Evolutionary conservation across 2,113 vertebrate species (phyloP).

Genomic region (Percopsis transmontana): DNA sequence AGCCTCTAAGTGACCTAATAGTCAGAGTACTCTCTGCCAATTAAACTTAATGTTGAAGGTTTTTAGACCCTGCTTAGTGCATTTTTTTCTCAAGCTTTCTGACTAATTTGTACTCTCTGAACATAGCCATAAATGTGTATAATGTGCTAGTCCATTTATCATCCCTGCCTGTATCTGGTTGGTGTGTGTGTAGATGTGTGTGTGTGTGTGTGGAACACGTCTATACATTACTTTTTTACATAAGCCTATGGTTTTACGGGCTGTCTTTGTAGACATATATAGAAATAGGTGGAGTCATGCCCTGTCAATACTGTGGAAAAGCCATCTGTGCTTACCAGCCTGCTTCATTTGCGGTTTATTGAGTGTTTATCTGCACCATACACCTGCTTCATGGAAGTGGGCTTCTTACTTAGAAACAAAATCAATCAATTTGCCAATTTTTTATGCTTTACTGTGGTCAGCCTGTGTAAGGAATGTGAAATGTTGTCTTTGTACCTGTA

Average conservation of each 20-base stretch:
- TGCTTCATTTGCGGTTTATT: constrained; percentile 35
- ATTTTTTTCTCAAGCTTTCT: constrained; percentile 47
- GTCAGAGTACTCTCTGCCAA: constrained; percentile 63
- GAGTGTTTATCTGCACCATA: constrained; percentile 43
- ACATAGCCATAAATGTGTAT: constrained; percentile 18
- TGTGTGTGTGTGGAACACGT: not conserved
- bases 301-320: constrained; percentile 61
- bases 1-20: constrained; percentile 30
- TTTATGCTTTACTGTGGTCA: constrained; percentile 4
- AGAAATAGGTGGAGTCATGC: constrained; percentile 51
- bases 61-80: constrained; percentile 49
- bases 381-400: constrained; percentile 17
- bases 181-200: constrained; percentile 2
- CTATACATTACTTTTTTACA: constrained; percentile 32
- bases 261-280: constrained; percentile 48
- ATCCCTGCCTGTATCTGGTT: constrained; percentile 3
- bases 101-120: constrained; percentile 30
- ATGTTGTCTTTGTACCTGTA: not conserved
- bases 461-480: not conserved
- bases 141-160: constrained; percentile 13
- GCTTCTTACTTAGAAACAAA: constrained; percentile 21
- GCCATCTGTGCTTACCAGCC: constrained; percentile 67
- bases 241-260: constrained; percentile 40
- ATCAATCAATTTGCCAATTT: constrained; percentile 59
- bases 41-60: constrained; percentile 55